Percentiles rank a stretch among this genome's conserved stretches.
Conservation (phyloP, 2,113 vertebrate species). For the Sula dactylatra region DNA sequence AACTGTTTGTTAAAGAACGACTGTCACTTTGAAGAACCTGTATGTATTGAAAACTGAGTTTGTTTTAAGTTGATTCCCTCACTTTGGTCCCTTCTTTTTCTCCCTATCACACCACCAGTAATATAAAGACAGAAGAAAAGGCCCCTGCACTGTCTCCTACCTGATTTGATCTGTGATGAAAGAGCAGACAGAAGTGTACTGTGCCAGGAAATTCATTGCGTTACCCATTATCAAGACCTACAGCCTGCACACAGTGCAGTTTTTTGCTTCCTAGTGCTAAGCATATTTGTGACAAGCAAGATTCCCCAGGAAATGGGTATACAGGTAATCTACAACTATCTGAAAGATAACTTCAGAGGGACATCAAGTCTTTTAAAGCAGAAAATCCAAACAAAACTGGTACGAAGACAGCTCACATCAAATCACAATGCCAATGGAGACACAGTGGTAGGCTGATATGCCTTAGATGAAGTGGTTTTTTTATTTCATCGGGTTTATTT, state of each 20-base stretch:
- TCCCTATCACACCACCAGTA: background rate
- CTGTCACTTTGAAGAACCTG: background rate
- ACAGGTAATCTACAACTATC: conserved; percentile 3
- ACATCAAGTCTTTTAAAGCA: conserved; percentile 4
- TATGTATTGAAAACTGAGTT: background rate
- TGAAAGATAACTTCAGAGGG: conserved; percentile 8
- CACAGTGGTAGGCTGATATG: background rate
- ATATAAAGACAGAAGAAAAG: background rate
- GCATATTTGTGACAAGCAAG: conserved; percentile 11
- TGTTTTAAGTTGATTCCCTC: background rate
- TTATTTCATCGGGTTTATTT: conserved; percentile 52
- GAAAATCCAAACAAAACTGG: conserved; percentile 16
- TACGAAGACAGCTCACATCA: background rate
- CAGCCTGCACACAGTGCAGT: background rate
- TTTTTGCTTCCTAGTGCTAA: background rate
- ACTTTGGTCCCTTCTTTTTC: fast-evolving
- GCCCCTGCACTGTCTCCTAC: background rate
- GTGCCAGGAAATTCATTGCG: background rate
- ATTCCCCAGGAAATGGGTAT: background rate
- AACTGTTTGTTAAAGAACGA: background rate
- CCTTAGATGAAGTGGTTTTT: conserved; percentile 20
- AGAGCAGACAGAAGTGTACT: background rate
- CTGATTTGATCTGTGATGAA: background rate
- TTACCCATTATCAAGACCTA: background rate
- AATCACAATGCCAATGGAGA: conserved; percentile 41